A percentile compares a stretch with the other conserved stretches of the same genome.
phyloP scores from a whole-genome alignment of 2,113 vertebrate genomes.

The Capra hircus region DNA sequence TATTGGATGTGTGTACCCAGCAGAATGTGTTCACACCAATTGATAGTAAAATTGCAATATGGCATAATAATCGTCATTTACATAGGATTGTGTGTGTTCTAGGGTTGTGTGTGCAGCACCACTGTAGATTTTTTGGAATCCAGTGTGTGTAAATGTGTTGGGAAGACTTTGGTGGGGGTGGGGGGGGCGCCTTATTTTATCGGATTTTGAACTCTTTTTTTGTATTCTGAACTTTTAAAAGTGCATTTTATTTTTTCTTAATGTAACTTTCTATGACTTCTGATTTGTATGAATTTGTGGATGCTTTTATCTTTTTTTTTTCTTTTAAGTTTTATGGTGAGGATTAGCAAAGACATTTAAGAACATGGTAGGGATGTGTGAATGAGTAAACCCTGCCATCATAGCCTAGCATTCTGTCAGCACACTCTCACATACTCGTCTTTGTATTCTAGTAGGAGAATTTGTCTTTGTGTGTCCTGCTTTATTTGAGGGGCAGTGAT shows the following conservation, averaged over 20 bases:
- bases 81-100: background rate
- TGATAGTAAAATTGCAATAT: background rate
- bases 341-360: slow-evolving; percentile 22
- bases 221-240: background rate
- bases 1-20: background rate
- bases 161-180: background rate
- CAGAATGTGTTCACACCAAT: background rate
- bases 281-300: slow-evolving; percentile 19
- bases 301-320: background rate
- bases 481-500: background rate
- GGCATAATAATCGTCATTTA: background rate
- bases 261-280: background rate
- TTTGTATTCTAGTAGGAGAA: background rate
- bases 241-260: background rate
- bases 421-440: background rate
- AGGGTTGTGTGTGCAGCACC: background rate
- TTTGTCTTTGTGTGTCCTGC: background rate
- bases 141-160: background rate
- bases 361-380: background rate
- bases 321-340: background rate
- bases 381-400: background rate
- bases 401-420: background rate
- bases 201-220: background rate
- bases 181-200: background rate
- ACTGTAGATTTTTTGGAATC: background rate